A percentile compares a stretch with the other conserved stretches of the same genome.
Conservation (phyloP, 1,140 invertebrate genomes). For the Drosophila quadrilineata region DNA sequence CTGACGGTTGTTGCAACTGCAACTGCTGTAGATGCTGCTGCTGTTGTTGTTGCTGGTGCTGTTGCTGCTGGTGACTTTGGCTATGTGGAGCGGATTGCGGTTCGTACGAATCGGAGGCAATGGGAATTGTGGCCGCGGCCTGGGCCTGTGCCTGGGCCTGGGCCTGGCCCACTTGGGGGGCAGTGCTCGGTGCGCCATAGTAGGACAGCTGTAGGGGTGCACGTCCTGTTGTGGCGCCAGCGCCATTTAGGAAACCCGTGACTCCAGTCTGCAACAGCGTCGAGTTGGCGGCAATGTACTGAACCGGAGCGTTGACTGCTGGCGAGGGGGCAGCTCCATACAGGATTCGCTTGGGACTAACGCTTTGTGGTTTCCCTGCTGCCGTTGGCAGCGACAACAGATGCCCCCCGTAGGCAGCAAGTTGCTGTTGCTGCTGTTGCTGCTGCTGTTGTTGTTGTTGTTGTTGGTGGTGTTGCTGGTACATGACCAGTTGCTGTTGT, state of each 20-base stretch:
- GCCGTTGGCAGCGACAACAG: conserved; percentile 58
- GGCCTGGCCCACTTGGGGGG: conserved; percentile 36
- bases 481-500: conserved; percentile 45
- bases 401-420: conserved; percentile 38
- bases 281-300: conserved; percentile 58
- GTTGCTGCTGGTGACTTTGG: conserved; percentile 64
- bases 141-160: no score
- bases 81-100: conserved; percentile 74
- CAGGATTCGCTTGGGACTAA: conserved; percentile 70
- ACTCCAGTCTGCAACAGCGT: conserved; percentile 47
- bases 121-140: conserved; percentile 37
- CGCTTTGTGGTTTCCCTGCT: conserved; percentile 56
- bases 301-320: conserved; percentile 36
- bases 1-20: conserved; percentile 17
- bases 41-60: conserved; percentile 13
- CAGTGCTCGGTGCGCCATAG: conserved; percentile 60
- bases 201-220: conserved; percentile 67
- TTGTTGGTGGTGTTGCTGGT: conserved; percentile 49
- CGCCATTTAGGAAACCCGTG: conserved; percentile 66
- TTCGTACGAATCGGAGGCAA: conserved; percentile 62
- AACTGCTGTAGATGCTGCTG: conserved; percentile 10
- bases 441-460: conserved; percentile 45
- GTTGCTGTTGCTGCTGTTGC: conserved; percentile 51
- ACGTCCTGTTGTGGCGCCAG: conserved; percentile 52
- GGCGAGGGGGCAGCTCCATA: conserved; percentile 37